Evolutionary conservation across 1,140 invertebrate genomes (phyloP).

Genomic region (Ceratina calcarata): DNA sequence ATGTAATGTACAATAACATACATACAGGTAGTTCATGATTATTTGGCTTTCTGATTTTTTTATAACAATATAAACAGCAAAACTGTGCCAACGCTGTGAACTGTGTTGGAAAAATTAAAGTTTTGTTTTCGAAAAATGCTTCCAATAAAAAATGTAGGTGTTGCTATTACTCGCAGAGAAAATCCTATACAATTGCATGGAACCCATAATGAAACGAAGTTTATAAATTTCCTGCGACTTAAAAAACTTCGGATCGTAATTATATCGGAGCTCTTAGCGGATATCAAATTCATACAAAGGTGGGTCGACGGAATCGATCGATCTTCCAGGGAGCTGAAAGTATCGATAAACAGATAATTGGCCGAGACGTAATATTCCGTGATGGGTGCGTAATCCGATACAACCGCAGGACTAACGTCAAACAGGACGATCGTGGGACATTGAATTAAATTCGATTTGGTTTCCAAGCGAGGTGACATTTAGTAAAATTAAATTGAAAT

Average conservation of each 20-base stretch:
- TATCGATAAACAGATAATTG: constrained; percentile 50
- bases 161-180: no score
- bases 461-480: not conserved
- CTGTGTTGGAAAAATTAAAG: no score
- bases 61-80: no score
- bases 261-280: constrained; percentile 21
- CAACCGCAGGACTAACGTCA: not conserved
- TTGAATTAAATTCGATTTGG: constrained; percentile 19
- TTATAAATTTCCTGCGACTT: no score
- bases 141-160: no score
- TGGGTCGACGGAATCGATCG: constrained; percentile 32
- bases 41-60: no score
- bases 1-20: not conserved
- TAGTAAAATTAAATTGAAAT: not conserved
- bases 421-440: constrained; percentile 5
- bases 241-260: constrained; percentile 10
- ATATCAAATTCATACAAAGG: constrained; percentile 39
- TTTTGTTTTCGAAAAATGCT: no score
- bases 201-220: no score
- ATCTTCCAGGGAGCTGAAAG: constrained; percentile 29
- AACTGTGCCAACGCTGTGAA: no score
- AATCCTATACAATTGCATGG: no score
- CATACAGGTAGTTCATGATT: not conserved
- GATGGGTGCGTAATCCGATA: constrained; percentile 38
- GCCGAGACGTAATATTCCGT: constrained; percentile 35